phyloP scores from a whole-genome alignment of 2,113 vertebrate species.

The Sylvia atricapilla region DNA sequence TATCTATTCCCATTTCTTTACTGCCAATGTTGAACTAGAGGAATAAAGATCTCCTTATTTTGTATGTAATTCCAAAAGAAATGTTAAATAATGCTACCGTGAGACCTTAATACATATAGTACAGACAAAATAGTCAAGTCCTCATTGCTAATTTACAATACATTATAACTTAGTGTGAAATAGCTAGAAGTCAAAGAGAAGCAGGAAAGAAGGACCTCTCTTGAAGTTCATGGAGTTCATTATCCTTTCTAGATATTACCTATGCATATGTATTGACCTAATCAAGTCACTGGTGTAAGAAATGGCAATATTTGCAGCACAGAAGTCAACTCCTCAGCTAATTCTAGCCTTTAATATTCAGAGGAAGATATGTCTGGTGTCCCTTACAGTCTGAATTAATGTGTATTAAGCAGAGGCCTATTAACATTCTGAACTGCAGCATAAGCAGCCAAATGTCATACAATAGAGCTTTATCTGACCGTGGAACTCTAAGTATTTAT shows the following conservation, averaged over 20 bases:
- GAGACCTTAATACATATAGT: neutral
- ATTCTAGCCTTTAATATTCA: neutral
- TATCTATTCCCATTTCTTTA: neutral
- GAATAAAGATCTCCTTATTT: neutral
- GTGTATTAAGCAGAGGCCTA: neutral
- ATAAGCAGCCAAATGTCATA: neutral
- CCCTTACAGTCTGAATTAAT: neutral
- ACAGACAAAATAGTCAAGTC: neutral
- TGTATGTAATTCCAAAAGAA: neutral
- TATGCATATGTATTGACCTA: neutral
- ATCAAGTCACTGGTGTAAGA: neutral
- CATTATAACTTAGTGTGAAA: neutral
- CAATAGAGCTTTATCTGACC: neutral
- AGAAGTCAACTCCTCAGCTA: neutral
- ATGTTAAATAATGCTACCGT: neutral
- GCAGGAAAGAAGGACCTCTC: neutral
- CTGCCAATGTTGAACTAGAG: neutral
- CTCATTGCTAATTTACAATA: neutral
- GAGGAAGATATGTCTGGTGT: neutral
- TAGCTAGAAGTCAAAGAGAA: neutral
- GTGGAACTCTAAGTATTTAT: neutral
- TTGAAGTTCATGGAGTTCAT: neutral
- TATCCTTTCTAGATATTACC: neutral
- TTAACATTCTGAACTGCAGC: neutral
- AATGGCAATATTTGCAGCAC: neutral